phyloP scores from a whole-genome alignment of 2,113 vertebrate genomes.

The Pseudorectes ferrugineus region DNA sequence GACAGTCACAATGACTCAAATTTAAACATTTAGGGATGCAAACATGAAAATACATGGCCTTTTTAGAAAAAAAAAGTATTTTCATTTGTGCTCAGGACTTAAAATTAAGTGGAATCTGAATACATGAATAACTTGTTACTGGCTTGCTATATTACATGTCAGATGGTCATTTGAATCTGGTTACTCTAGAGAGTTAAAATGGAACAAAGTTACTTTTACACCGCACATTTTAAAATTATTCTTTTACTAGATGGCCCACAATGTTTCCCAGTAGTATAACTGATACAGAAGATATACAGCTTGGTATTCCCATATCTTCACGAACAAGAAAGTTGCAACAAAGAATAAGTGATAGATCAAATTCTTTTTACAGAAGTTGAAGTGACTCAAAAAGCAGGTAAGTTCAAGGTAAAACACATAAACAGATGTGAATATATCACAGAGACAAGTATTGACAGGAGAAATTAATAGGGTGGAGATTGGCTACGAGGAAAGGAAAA shows the following conservation, averaged over 20 bases:
- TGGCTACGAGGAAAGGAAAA: background rate
- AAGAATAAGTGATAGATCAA: background rate
- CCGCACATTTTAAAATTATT: background rate
- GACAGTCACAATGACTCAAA: background rate
- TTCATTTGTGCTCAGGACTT: background rate
- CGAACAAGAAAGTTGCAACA: background rate
- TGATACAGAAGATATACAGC: background rate
- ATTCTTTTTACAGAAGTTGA: background rate
- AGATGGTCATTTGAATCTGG: background rate
- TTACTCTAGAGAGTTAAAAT: background rate
- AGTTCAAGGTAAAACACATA: background rate
- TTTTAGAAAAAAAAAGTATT: background rate
- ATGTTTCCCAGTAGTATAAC: background rate
- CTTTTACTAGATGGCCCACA: background rate
- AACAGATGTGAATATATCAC: background rate
- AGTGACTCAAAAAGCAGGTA: background rate
- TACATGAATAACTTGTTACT: background rate
- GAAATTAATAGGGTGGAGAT: background rate
- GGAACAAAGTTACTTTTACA: background rate
- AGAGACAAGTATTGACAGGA: background rate
- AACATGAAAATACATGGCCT: background rate
- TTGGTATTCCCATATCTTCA: background rate
- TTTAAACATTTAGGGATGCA: background rate
- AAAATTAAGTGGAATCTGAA: background rate
- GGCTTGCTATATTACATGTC: background rate